phyloP scores from a whole-genome alignment of 2,888 invertebrate species.

The Sphaerophoria taeniata region DNA sequence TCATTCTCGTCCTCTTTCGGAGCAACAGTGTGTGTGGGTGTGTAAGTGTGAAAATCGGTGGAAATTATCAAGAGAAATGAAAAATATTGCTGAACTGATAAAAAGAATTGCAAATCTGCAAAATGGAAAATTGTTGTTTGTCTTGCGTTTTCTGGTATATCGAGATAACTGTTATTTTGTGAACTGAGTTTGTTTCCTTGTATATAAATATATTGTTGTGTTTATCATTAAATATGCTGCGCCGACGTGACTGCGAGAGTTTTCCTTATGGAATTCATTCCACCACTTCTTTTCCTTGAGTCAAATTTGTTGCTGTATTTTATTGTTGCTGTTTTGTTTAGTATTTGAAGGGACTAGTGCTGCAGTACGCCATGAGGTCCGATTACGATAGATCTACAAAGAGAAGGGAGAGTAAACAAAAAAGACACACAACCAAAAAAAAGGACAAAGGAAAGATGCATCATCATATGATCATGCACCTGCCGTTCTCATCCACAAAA shows the following conservation, averaged over 20 bases:
- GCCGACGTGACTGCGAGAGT: slow-evolving; percentile 74
- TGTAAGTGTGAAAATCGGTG: slow-evolving; percentile 1
- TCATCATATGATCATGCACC: slow-evolving; percentile 12
- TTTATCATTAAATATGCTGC: slow-evolving; percentile 63
- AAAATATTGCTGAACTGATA: slow-evolving; percentile 29
- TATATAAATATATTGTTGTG: slow-evolving; percentile 73
- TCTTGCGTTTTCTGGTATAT: slow-evolving; percentile 24
- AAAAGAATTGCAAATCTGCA: background rate
- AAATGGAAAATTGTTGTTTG: slow-evolving; percentile 48
- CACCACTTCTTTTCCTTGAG: slow-evolving; percentile 59
- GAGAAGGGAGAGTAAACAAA: background rate
- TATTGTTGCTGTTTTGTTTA: slow-evolving; percentile 34
- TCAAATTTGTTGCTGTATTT: slow-evolving; percentile 62
- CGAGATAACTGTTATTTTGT: slow-evolving; percentile 63
- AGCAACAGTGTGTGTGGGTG: background rate
- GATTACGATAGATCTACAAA: slow-evolving; percentile 82
- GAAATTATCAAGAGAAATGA: slow-evolving; percentile 28
- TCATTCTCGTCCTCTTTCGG: background rate
- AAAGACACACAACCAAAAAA: background rate
- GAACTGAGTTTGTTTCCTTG: slow-evolving; percentile 72
- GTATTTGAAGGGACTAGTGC: slow-evolving; percentile 76
- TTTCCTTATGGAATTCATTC: slow-evolving; percentile 42
- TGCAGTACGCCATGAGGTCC: slow-evolving; percentile 78
- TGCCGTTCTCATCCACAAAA: background rate
- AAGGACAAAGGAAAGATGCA: background rate